Conservation (phyloP, 2,797 vertebrate species). For the Cephalopachus bancanus region DNA sequence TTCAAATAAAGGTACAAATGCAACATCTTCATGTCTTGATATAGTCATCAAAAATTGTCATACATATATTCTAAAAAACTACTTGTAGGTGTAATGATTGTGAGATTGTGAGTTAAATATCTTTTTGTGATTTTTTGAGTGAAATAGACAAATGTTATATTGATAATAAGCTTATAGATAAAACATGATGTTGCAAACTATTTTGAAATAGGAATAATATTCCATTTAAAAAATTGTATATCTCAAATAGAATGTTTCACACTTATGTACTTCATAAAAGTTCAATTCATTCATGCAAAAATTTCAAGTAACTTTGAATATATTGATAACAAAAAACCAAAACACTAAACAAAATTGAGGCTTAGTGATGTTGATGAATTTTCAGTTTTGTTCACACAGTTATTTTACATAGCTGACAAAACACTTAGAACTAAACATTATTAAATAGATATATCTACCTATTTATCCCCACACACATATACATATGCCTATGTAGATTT, state of each 20-base stretch:
- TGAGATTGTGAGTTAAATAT: background rate
- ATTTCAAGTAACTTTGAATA: background rate
- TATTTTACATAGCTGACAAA: background rate
- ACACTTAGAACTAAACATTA: background rate
- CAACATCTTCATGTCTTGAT: background rate
- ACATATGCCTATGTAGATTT: background rate
- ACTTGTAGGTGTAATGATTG: background rate
- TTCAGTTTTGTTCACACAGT: no score
- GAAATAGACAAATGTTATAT: background rate
- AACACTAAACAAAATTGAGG: background rate
- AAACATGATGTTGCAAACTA: background rate
- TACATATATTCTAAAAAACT: background rate
- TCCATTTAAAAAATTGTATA: background rate
- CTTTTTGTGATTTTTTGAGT: background rate
- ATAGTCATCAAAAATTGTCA: background rate
- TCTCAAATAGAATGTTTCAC: background rate
- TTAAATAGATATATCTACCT: no score
- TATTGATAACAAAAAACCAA: background rate
- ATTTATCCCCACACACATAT: background rate
- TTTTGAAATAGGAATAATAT: background rate
- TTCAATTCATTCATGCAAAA: background rate
- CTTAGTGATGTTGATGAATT: background rate
- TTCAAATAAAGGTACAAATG: background rate
- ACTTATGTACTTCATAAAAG: background rate
- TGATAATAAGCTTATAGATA: background rate